Conservation (phyloP, 37 sponge, comb jelly and placozoan species). For the Tethya wilhelma region DNA sequence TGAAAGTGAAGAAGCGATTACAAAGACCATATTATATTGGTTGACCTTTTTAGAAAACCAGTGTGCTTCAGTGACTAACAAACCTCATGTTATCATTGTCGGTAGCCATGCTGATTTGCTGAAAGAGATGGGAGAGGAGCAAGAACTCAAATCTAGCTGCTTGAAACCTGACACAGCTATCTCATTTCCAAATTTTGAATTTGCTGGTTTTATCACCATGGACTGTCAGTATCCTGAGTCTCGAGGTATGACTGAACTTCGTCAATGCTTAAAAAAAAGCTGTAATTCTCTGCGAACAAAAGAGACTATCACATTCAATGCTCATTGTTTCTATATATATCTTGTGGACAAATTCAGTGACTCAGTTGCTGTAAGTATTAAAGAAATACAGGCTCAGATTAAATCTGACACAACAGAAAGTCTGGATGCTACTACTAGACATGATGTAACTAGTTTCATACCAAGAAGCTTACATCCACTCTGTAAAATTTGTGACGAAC, state of each 20-base stretch:
- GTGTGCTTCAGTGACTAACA: background rate
- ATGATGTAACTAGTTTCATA: too few relatives aligned
- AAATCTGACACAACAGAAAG: too few relatives aligned
- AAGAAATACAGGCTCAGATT: background rate
- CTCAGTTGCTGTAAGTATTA: background rate
- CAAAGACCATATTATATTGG: slow-evolving; percentile 1
- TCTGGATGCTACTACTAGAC: too few relatives aligned
- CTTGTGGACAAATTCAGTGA: background rate
- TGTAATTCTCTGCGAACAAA: background rate
- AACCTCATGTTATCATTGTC: slow-evolving; percentile 1
- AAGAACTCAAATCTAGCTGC: background rate
- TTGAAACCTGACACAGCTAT: too few relatives aligned
- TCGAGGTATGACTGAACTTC: too few relatives aligned
- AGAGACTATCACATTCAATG: too few relatives aligned
- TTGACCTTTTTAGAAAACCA: slow-evolving; percentile 7
- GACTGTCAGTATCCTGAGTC: too few relatives aligned
- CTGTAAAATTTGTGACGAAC: too few relatives aligned
- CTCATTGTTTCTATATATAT: background rate
- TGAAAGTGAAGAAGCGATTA: background rate
- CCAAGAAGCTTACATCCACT: too few relatives aligned
- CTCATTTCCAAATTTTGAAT: background rate
- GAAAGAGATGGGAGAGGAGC: background rate
- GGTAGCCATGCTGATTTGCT: slow-evolving; percentile 13
- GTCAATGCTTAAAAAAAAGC: too few relatives aligned
- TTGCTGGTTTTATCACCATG: background rate